A percentile compares a stretch with the other conserved stretches of the same genome.
phyloP scores from a whole-genome alignment of 2,113 vertebrate genomes.

The Tauraco erythrolophus region DNA sequence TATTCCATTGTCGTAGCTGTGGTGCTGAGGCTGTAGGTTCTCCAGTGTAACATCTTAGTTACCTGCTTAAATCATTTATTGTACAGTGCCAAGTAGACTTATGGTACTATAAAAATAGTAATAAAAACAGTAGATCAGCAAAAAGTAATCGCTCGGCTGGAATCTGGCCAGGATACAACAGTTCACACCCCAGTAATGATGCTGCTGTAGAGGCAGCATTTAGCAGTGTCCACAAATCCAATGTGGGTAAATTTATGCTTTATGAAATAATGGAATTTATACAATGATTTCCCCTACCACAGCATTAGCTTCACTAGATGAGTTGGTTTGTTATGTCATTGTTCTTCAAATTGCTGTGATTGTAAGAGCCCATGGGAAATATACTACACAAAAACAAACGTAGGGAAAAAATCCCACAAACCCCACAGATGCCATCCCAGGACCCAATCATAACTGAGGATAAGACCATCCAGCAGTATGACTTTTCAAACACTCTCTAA shows the following conservation, averaged over 20 bases:
- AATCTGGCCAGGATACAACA: neutral
- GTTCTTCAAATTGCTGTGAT: neutral
- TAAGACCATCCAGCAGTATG: neutral
- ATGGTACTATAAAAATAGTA: neutral
- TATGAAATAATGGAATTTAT: neutral
- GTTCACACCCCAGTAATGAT: neutral
- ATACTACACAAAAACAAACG: neutral
- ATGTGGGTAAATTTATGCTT: neutral
- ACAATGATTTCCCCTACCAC: neutral
- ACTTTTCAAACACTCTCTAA: neutral
- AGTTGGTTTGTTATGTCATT: neutral
- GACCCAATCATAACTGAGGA: neutral
- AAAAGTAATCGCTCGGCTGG: neutral
- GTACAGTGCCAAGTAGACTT: neutral
- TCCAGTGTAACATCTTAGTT: neutral
- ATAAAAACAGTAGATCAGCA: neutral
- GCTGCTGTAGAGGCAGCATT: neutral
- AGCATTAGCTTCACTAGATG: neutral
- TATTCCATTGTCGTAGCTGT: neutral
- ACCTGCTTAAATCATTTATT: neutral
- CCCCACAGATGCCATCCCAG: neutral
- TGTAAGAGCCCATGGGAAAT: neutral
- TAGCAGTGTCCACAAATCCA: neutral
- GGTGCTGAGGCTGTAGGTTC: neutral
- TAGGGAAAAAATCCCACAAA: neutral